Evolutionary conservation across 2,797 vertebrate species (phyloP).

Genomic region (Pseudopleuronectes americanus): DNA sequence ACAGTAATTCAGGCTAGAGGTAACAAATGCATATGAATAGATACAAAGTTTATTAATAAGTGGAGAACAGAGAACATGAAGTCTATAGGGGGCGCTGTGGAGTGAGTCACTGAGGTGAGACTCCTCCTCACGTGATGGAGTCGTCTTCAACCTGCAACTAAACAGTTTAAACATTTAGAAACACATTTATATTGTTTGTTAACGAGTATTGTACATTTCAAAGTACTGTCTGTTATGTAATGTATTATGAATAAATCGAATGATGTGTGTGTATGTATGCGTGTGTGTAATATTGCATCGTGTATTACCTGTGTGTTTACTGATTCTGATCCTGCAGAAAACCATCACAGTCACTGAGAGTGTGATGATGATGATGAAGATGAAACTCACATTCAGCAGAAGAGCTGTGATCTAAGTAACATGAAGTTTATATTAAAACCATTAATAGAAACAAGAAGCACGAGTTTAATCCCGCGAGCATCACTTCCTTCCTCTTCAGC

Average conservation of each 20-base stretch:
- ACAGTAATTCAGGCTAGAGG: no score
- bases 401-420: not conserved
- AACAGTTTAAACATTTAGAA: no score
- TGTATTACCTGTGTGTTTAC: constrained; percentile 26
- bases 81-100: not conserved
- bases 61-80: constrained; percentile 6
- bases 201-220: not conserved
- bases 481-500: no score
- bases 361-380: not conserved
- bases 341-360: constrained; percentile 14
- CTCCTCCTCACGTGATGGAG: not conserved
- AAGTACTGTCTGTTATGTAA: not conserved
- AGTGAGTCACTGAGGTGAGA: not conserved
- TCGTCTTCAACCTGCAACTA: no score
- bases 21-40: no score
- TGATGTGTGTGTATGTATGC: not conserved
- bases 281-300: not conserved
- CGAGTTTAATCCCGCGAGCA: no score
- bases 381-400: not conserved
- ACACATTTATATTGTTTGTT: no score
- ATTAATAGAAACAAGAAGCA: no score
- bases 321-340: constrained; percentile 10
- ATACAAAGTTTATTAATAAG: no score
- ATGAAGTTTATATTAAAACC: no score
- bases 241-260: no score